Percentiles rank a stretch among this genome's conserved stretches.
phyloP scores from a whole-genome alignment of 2,113 vertebrate species.

The Albula goreensis region DNA sequence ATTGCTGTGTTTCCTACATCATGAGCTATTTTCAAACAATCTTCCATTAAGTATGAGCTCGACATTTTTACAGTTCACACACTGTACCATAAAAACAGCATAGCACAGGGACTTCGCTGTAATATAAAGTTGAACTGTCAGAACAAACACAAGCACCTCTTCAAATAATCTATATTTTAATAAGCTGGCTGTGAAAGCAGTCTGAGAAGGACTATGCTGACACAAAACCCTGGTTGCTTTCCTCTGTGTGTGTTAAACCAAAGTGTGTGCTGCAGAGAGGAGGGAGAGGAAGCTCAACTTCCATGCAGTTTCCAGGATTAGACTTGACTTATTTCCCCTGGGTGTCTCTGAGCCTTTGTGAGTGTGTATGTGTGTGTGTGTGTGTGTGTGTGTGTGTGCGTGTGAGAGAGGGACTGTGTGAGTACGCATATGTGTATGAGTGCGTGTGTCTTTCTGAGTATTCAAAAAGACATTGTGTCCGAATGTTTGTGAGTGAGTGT shows the following conservation, averaged over 20 bases:
- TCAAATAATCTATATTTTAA: conserved; percentile 23
- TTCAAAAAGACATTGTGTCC: no score
- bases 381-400: not conserved
- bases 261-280: conserved; percentile 4
- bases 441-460: not conserved
- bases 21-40: not conserved
- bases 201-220: not conserved
- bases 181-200: not conserved
- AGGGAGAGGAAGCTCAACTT: not conserved
- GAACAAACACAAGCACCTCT: not conserved
- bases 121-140: conserved; percentile 1
- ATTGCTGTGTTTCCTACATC: not conserved
- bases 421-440: not conserved
- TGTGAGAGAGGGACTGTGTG: not conserved
- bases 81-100: not conserved
- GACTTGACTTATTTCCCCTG: conserved; percentile 32
- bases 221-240: not conserved
- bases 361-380: no score
- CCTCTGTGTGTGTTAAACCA: not conserved
- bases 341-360: conserved; percentile 4
- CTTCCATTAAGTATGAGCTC: no score
- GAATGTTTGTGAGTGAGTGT: no score
- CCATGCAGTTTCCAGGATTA: conserved; percentile 32
- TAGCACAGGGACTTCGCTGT: not conserved
- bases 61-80: no score